Base-by-base conservation (phyloP, 2,113 vertebrate genomes). In the Heterochromis multidens region DNA sequence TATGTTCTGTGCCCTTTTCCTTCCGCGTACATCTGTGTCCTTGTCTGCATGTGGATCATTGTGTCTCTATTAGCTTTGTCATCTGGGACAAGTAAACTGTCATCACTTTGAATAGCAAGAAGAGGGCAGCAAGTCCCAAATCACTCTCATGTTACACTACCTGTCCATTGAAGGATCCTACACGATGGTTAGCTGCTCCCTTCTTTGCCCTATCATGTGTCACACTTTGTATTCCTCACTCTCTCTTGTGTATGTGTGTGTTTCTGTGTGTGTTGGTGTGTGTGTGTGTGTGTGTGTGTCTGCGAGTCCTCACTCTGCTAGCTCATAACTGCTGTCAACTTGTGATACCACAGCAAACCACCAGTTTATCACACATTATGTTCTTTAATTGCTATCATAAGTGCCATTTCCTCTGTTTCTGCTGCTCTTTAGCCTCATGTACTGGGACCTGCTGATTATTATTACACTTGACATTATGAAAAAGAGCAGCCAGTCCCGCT, bases 101-200 rank as follows among this genome's bases (percentile, higher is more conserved):
- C 74, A 90, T 91, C 72, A 54, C 29, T 87, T 65, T 79, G 56
- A 80, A 89, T 86, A 86, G 79, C 81, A 54, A 76, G 77, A 87
- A 23, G 84, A 82, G 74, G 74, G 84, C 85, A 80, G 58, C 74
- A 31, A 79, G 81, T 90, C 87, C 87, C 87, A 85, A 70, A 84
- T 84, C 83, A 60, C 85, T 85, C 79, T 84, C 83, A 52, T 72
- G 79, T 85, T 87, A 52, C 79, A 46, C 37, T 56, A 6, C 46
- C 74, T 80, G 83, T 80, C 62, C 19, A 3, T 62, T 77, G 87
- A 80, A 49, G 35, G 67, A 46, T 62, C 60, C 25, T 59, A 56
- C 60, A 77, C 14, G 52, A 46, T 43, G 67, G 67, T 77, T 87
- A 80, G 81, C 87, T 7, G 40, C 80, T 49, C 23, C 37, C 29